Base-by-base conservation (phyloP, 1,140 invertebrate species). In the Helicoverpa zea region DNA sequence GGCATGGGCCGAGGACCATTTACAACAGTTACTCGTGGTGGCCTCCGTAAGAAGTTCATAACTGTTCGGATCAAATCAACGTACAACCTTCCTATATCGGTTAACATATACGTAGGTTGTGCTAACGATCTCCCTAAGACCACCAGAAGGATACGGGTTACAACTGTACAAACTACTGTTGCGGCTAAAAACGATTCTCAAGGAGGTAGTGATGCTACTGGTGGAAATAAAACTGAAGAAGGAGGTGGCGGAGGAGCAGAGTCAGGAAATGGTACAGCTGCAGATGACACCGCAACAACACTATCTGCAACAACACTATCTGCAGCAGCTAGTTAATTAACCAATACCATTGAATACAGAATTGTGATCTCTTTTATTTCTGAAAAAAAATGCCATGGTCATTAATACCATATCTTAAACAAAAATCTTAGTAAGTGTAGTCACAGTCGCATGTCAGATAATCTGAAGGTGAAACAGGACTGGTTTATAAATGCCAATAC, bases 101-200 rank as follows among this genome's bases (percentile, higher is more conserved):
- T 91, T 2, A 92, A 91, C 29, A 83, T 93, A 54, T 92, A 92
- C 61, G 84, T 92, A 0, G 92, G 92, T 0, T 93, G 92, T 66
- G 79, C 79, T 18, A 87, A 83, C 49, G 81, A 76, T 3, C 4
- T 56, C 9, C 54, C 58, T 10, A n/a, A n/a, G 10, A 43, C 14
- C 35, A 12, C 30, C 13, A 75, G 3, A 47, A 59, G 23, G 23
- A 14, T 29, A 13, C 58, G 13, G 18, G 18, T 13, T 10, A 16
- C n/a, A 23, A 23, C 18, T 10, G 16, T 16, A 23, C 2, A 23
- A 23, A 5, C 23, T 30, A 5, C 23, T 61, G 7, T 1, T 10
- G 5, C 16, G 13, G 14, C 23, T 23, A 23, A 23, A 23, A 23
- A 23, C 23, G 23, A 23, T 61, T 13, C 7, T 2, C 13, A 18